These are phyloP conservation scores for Rutilus rutilus DNA, from an alignment of 2,113 vertebrate genomes.

Conservation along the genomic window DNA sequence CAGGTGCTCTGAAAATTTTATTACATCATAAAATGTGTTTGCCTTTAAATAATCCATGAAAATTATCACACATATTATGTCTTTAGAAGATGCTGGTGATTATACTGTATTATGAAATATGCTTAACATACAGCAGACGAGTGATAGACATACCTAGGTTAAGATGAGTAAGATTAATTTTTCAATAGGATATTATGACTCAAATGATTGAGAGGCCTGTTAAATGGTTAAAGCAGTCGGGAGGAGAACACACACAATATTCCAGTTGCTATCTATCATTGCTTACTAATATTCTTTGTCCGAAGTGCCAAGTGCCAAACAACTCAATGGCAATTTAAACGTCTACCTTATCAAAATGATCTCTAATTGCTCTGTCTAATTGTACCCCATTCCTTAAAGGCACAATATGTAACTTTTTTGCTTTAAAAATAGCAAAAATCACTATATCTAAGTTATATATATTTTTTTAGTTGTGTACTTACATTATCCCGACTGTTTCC, in stretches of 20 bases:
- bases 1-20: not conserved
- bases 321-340: slow-evolving; percentile 68
- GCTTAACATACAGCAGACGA: not conserved
- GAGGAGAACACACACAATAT: not conserved
- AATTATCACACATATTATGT: not conserved
- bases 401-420: too few relatives aligned
- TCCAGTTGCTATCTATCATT: not conserved
- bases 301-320: slow-evolving; percentile 52
- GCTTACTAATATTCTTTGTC: slow-evolving; percentile 44
- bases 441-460: too few relatives aligned
- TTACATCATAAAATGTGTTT: not conserved
- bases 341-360: slow-evolving; percentile 63
- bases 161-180: not conserved
- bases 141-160: not conserved
- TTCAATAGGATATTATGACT: not conserved
- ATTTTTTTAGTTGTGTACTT: too few relatives aligned
- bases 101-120: not conserved
- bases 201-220: not conserved
- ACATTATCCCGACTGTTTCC: too few relatives aligned
- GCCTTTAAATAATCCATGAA: not conserved
- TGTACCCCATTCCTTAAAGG: slow-evolving; percentile 57
- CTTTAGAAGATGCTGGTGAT: too few relatives aligned
- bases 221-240: not conserved
- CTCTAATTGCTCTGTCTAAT: slow-evolving; percentile 58
- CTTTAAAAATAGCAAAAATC: too few relatives aligned